phyloP scores from a whole-genome alignment of 2,113 vertebrate genomes.

The Donacobius atricapilla region DNA sequence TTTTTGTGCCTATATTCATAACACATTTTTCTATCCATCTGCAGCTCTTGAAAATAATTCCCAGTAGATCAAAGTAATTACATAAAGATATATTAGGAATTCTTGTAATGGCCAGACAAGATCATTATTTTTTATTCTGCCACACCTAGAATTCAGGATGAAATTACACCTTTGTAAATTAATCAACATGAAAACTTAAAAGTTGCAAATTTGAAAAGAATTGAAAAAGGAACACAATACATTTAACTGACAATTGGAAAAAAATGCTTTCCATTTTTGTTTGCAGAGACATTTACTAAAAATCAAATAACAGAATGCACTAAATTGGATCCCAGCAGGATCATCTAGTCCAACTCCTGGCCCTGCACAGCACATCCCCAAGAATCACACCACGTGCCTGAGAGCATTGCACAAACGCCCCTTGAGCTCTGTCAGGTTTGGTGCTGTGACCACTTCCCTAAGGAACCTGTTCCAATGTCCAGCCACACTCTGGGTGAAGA shows the following conservation, averaged over 20 bases:
- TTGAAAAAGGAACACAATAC: not conserved
- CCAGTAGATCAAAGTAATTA: not conserved
- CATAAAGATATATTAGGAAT: not conserved
- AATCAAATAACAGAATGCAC: not conserved
- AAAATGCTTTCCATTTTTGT: not conserved
- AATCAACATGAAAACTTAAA: not conserved
- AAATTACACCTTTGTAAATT: not conserved
- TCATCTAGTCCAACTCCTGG: rapidly evolving
- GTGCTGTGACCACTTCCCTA: not conserved
- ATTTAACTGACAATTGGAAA: not conserved
- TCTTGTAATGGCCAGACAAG: not conserved
- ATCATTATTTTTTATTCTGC: not conserved
- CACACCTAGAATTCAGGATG: not conserved
- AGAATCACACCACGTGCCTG: not conserved
- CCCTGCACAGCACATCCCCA: not conserved
- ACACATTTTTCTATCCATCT: not conserved
- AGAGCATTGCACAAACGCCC: rapidly evolving
- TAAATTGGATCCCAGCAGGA: not conserved
- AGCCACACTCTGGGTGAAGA: rapidly evolving
- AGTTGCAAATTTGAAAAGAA: not conserved
- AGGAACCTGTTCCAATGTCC: not conserved
- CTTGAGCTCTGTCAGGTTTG: not conserved
- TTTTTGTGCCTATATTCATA: not conserved
- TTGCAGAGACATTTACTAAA: not conserved
- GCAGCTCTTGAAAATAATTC: not conserved